A percentile compares a stretch with the other conserved stretches of the same genome.
Evolutionary conservation across 1,140 invertebrate genomes (phyloP).

Genomic region (Listronotus bonariensis): DNA sequence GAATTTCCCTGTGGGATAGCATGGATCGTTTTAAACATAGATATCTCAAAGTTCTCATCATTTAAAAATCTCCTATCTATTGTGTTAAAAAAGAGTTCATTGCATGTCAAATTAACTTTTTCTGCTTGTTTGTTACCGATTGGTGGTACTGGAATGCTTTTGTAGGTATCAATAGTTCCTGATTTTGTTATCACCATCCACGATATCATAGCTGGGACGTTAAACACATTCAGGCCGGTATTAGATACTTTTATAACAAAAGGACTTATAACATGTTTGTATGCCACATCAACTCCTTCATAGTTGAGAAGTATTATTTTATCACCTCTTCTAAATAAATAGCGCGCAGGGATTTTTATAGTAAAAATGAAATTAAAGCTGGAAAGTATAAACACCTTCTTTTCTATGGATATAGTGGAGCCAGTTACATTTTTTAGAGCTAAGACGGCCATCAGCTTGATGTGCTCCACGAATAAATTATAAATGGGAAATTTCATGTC

Average conservation of each 20-base stretch:
- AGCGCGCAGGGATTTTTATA: not conserved
- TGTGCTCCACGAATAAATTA: not conserved
- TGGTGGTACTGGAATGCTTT: not conserved
- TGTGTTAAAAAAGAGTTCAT: not conserved
- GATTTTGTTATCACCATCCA: not conserved
- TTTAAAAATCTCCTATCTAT: constrained; percentile 1
- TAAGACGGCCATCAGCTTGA: not conserved
- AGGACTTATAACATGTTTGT: not conserved
- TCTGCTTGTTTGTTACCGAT: not conserved
- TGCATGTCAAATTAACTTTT: not conserved
- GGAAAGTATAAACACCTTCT: not conserved
- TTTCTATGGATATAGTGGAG: not conserved
- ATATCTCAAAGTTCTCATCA: not conserved
- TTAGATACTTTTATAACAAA: not conserved
- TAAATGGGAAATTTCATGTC: not conserved
- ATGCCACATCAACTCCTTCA: not conserved
- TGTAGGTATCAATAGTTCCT: not conserved
- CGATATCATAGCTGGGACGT: not conserved
- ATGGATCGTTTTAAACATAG: too few relatives aligned
- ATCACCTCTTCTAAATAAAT: not conserved
- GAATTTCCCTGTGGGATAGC: too few relatives aligned
- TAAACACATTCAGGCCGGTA: not conserved
- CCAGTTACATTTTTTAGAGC: not conserved
- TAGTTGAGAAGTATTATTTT: not conserved
- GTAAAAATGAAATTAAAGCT: not conserved